Evolutionary conservation across 2,113 vertebrate genomes (phyloP), one percentile per base, ranked within the genome.

Genomic region (Crotalus horridus): DNA sequence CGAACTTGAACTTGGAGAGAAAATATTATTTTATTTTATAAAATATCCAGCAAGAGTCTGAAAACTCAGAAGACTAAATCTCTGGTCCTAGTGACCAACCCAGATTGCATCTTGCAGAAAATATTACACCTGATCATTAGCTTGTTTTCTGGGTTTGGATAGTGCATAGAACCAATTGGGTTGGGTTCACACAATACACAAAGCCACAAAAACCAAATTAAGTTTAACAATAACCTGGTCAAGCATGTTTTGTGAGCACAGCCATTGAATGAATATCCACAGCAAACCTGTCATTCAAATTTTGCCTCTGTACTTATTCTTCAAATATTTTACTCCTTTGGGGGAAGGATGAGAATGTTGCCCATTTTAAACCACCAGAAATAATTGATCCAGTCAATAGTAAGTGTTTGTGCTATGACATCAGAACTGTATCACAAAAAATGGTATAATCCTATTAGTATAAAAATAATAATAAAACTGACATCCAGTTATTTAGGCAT

Each of bases 401-500:
- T 11, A 91, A 58, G 51, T 85, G 92, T 95, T 89, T 12, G 8
- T 1, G 0, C 64, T 90, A 88, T 26, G 23, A 51, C 54, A 95
- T 59, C 92, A 90, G 93, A 92, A 94, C 69, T 87, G 74, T 90
- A 51, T 15, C 64, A 92, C 91, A 33, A 58, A 53, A 96, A 97
- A 64, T 89, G 48, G 92, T 74, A 95, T n/a, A 96, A 94, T 81
- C 93, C 94, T 93, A 91, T 93, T 96, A 61, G 74, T 53, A 87
- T 90, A 96, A 96, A 97, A 97, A 96, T 97, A 97, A 95, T 96
- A 96, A 95, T 96, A 96, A 81, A 96, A 94, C 96, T 96, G 96
- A 96, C 95, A 97, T 97, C 97, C 97, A 97, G 96, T 98, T 97
- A 97, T 98, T 96, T 95, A 96, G 96, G 94, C 97, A 97, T 98